Evolutionary conservation across 1,140 invertebrate genomes (phyloP).

Genomic region (Drosophila jambulina): DNA sequence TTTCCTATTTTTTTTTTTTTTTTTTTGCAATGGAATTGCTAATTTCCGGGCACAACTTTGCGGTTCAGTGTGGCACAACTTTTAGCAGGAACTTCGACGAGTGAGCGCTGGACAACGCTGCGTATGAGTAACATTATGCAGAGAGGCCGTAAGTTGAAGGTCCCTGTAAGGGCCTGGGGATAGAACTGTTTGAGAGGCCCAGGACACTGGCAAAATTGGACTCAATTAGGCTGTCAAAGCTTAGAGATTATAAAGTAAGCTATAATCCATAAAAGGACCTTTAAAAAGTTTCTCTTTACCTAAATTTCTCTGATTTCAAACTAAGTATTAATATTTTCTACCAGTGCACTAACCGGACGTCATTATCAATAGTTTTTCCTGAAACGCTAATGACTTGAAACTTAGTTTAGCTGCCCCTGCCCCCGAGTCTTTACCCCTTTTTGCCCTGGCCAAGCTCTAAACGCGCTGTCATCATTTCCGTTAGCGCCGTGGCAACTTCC

Average conservation of each 20-base stretch:
- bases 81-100: constrained; percentile 35
- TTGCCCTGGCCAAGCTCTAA: constrained; percentile 1
- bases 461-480: constrained; percentile 65
- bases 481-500: constrained; percentile 68
- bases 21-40: constrained; percentile 79
- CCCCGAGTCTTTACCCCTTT: constrained; percentile 8
- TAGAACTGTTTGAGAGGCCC: neutral
- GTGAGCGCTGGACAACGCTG: constrained; percentile 18
- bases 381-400: constrained; percentile 59
- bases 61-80: constrained; percentile 66
- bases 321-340: neutral
- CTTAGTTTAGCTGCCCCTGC: constrained; percentile 19
- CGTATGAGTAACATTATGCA: constrained; percentile 56
- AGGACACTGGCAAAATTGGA: constrained; percentile 7
- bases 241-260: neutral
- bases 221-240: constrained; percentile 6
- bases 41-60: constrained; percentile 80
- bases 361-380: constrained; percentile 57
- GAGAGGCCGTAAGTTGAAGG: constrained; percentile 33
- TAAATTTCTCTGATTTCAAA: neutral
- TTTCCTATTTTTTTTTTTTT: constrained; percentile 20
- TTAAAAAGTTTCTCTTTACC: no score
- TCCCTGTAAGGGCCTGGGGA: constrained; percentile 6
- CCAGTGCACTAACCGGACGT: constrained; percentile 4
- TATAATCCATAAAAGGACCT: no score